phyloP scores from a whole-genome alignment of 2,797 vertebrate genomes.

The Ceyx erithaca region DNA sequence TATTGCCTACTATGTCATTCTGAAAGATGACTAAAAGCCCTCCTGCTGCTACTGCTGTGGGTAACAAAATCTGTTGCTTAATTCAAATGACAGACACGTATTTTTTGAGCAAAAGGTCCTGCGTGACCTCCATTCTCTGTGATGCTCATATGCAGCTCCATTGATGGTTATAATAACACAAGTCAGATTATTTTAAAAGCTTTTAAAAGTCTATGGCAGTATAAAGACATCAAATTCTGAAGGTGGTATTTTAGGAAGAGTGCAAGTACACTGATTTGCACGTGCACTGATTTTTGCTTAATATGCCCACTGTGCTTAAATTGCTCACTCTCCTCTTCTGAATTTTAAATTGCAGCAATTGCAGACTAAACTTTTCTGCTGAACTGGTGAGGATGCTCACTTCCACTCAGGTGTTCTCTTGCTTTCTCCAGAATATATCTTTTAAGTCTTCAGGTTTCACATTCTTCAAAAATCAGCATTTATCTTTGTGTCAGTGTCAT shows the following conservation, averaged over 20 bases:
- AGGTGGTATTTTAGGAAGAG: background rate
- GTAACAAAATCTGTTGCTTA: background rate
- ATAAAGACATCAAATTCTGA: background rate
- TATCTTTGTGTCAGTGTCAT: background rate
- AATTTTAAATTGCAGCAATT: background rate
- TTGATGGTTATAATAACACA: background rate
- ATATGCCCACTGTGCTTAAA: background rate
- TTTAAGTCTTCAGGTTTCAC: background rate
- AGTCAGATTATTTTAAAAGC: background rate
- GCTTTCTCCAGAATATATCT: background rate
- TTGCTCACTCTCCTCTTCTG: background rate
- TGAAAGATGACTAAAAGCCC: background rate
- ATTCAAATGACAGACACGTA: background rate
- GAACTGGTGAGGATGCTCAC: background rate
- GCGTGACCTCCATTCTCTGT: background rate
- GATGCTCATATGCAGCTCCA: background rate
- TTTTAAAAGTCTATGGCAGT: background rate
- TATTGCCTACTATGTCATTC: background rate
- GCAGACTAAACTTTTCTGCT: background rate
- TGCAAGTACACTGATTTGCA: background rate
- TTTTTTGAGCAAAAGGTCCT: conserved; percentile 23
- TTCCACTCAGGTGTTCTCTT: background rate
- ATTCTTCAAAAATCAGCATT: background rate
- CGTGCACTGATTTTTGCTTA: background rate
- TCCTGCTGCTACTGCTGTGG: background rate